Percentiles rank a stretch among this genome's conserved stretches.
Evolutionary conservation across 2,113 vertebrate species (phyloP).

Genomic region (Lepus europaeus): DNA sequence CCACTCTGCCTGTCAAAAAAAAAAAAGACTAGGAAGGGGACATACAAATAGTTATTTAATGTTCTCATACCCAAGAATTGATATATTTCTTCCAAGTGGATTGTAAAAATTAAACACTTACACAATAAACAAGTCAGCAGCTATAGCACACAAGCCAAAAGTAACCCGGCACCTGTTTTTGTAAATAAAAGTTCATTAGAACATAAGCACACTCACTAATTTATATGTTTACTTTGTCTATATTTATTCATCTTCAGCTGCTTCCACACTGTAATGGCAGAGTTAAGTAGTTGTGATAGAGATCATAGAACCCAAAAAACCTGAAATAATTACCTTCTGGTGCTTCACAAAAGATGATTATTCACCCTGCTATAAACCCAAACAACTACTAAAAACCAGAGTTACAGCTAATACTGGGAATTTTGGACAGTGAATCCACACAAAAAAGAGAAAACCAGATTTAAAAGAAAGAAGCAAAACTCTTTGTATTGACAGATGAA

Average conservation of each 20-base stretch:
- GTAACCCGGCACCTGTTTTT: background rate
- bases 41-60: background rate
- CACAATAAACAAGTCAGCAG: background rate
- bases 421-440: background rate
- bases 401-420: background rate
- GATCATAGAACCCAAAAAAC: background rate
- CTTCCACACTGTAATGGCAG: background rate
- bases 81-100: background rate
- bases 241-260: background rate
- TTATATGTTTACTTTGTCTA: background rate
- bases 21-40: background rate
- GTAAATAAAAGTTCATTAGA: background rate
- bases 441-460: background rate
- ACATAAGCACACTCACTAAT: background rate
- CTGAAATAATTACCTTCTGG: background rate
- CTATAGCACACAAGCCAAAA: background rate
- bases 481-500: background rate
- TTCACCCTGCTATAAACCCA: background rate
- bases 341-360: background rate
- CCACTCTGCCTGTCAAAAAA: no score
- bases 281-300: background rate
- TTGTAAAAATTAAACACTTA: background rate
- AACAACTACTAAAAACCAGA: background rate
- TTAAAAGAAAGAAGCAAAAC: background rate
- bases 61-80: background rate